These are phyloP conservation scores for Scaptomyza flava DNA, from an alignment of 2,888 invertebrate genomes.

Conservation along the genomic window DNA sequence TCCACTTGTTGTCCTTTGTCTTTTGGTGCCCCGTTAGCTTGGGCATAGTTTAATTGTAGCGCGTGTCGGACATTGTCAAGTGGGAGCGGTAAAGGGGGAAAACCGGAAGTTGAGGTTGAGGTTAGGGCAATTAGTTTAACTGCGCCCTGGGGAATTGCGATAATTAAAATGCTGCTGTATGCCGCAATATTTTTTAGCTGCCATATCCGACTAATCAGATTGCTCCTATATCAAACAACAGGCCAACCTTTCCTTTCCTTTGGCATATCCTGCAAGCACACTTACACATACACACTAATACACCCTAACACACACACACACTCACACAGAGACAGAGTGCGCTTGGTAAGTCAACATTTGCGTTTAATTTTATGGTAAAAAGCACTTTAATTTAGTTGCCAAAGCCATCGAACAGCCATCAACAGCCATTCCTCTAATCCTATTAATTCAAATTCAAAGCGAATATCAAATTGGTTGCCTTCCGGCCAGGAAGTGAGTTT, in stretches of 20 bases:
- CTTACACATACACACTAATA: constrained; percentile 1
- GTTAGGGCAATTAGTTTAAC: constrained; percentile 74
- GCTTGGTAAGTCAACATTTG: constrained; percentile 71
- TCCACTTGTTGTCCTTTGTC: constrained; percentile 31
- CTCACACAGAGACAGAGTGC: neutral
- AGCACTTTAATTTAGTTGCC: constrained; percentile 77
- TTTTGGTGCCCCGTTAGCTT: constrained; percentile 33
- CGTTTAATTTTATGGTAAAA: constrained; percentile 77
- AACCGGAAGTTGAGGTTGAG: constrained; percentile 13
- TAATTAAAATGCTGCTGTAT: constrained; percentile 77
- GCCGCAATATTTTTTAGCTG: constrained; percentile 76
- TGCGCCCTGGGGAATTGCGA: constrained; percentile 71
- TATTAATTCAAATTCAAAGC: constrained; percentile 75
- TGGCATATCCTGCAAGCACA: constrained; percentile 15
- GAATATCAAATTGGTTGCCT: constrained; percentile 52
- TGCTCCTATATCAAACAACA: constrained; percentile 69
- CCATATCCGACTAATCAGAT: constrained; percentile 71
- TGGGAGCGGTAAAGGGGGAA: neutral
- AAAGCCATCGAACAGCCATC: constrained; percentile 60
- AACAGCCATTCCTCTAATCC: constrained; percentile 62
- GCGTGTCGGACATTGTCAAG: constrained; percentile 49
- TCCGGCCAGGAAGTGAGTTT: constrained; percentile 7
- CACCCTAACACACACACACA: neutral
- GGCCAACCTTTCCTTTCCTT: constrained; percentile 37
- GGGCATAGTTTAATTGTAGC: constrained; percentile 78